Evolutionary conservation across 1,140 invertebrate genomes (phyloP), one percentile per base, ranked within the genome.

Genomic region (Zaprionus camerounensis): DNA sequence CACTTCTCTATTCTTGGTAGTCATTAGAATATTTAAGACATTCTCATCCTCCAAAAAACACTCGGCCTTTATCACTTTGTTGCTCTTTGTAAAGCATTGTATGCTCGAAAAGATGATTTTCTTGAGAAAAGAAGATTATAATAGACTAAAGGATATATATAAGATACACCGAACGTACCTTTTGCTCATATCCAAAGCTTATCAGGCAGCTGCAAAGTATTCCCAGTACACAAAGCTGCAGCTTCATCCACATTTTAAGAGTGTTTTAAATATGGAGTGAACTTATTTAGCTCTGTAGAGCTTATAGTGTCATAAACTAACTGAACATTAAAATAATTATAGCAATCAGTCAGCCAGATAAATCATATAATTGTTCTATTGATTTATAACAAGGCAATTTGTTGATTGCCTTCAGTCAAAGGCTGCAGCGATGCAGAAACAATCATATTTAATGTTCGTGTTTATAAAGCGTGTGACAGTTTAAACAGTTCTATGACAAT

Each of bases 381-480:
- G 46, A 51, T 51, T 51, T 51, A 12, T 51, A 24, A 51, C 46
- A 51, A 51, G 12, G 46, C 46, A 51, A 51, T 51, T 51, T 13
- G 1, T 9, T 13, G 9, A 51, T 51, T 51, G 46, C 20, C 20
- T 4, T 11, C 12, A 17, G 20, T 20, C 46, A 51, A 22, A 51
- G 11, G 3, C 9, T 12, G 5, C 46, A 22, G 5, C 17, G n/a
- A 63, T 31, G 26, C 44, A 51, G 12, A 63, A 49, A 63, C 22
- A 63, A 51, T 34, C 17, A 13, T 63, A n/a, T 9, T 44, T 44
- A 59, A 59, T 24, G 24, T 13, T 12, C 7, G 5, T 11, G 9
- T 34, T 9, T 11, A 11, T 11, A 34, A 34, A 34, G 2, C 9
- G 9, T 3, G 31, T 34, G 31, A 34, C 31, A 34, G 31, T 24